A percentile compares a stretch with the other conserved stretches of the same genome.
These are phyloP conservation scores for Pachyrhynchus sulphureomaculatus DNA, from an alignment of 1,140 invertebrate genomes.

Conservation along the genomic window DNA sequence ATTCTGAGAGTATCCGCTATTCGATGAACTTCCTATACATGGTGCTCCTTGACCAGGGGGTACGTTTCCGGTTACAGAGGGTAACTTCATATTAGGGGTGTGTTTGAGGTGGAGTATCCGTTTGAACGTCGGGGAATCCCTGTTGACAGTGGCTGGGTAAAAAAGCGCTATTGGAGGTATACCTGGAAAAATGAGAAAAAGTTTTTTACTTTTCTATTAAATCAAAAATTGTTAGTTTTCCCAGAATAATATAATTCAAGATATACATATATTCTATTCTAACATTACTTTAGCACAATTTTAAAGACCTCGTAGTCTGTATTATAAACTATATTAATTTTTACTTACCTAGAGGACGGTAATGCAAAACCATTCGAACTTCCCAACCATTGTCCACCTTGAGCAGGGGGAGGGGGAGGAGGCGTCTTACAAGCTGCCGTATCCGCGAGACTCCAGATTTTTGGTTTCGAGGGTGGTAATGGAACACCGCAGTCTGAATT, in stretches of 20 bases:
- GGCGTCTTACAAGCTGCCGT: slow-evolving; percentile 95
- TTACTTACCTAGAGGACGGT: slow-evolving; percentile 47
- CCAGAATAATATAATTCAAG: no score
- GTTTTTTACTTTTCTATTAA: no score
- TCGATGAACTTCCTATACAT: slow-evolving; percentile 40
- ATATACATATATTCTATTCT: background rate
- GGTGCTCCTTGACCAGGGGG: slow-evolving; percentile 54
- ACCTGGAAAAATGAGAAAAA: slow-evolving; percentile 2
- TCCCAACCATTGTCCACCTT: slow-evolving; percentile 57
- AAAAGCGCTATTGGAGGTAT: slow-evolving; percentile 45
- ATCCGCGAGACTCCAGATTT: slow-evolving; percentile 96
- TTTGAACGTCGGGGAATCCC: slow-evolving; percentile 84
- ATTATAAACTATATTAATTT: no score
- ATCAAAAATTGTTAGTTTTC: no score
- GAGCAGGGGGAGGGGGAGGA: slow-evolving; percentile 63
- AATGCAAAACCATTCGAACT: slow-evolving; percentile 54
- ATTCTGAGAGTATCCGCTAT: slow-evolving; percentile 40
- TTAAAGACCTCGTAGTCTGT: no score
- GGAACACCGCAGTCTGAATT: slow-evolving; percentile 79
- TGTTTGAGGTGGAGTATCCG: slow-evolving; percentile 89
- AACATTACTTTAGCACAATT: background rate
- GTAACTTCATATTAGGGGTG: slow-evolving; percentile 88
- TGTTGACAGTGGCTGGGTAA: slow-evolving; percentile 49
- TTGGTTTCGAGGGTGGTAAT: slow-evolving; percentile 86
- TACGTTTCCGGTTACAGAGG: slow-evolving; percentile 66